Conservation (phyloP, 2,888 invertebrate species). For the Drosophila testacea region DNA sequence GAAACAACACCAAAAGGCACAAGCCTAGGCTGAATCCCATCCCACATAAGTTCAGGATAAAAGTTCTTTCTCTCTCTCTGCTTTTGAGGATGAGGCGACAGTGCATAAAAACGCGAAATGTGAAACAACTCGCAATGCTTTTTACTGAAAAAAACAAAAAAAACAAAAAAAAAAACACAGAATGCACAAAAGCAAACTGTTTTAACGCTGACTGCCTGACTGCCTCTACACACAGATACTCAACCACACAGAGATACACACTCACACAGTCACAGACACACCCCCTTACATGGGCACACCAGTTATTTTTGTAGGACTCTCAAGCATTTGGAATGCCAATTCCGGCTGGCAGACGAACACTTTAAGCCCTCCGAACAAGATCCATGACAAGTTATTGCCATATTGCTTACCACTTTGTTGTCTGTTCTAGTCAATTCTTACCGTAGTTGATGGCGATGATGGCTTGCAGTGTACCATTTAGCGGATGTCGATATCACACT, state of each 20-base stretch:
- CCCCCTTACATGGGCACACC: constrained; percentile 1
- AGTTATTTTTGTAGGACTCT: neutral
- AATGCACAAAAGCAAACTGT: constrained; percentile 43
- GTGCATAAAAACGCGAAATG: constrained; percentile 52
- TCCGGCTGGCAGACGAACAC: constrained; percentile 21
- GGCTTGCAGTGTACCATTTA: constrained; percentile 13
- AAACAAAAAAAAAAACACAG: constrained; percentile 30
- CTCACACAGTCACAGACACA: neutral
- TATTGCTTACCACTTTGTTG: constrained; percentile 39
- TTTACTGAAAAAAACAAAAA: constrained; percentile 34
- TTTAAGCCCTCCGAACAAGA: constrained; percentile 37
- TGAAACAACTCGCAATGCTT: constrained; percentile 42
- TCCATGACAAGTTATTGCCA: constrained; percentile 36
- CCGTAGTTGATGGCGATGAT: neutral
- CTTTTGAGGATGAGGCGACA: constrained; percentile 32
- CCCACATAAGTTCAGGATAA: too few species aligned
- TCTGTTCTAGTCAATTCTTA: constrained; percentile 4
- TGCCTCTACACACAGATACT: constrained; percentile 10
- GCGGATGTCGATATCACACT: constrained; percentile 22
- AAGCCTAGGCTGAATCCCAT: neutral
- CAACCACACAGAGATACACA: constrained; percentile 6
- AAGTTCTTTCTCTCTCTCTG: neutral
- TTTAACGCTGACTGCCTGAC: constrained; percentile 35
- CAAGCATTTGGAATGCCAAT: constrained; percentile 13
- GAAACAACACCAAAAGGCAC: constrained; percentile 22